Evolutionary conservation across 2,888 invertebrate genomes (phyloP).

Genomic region (Chironomus tentans): DNA sequence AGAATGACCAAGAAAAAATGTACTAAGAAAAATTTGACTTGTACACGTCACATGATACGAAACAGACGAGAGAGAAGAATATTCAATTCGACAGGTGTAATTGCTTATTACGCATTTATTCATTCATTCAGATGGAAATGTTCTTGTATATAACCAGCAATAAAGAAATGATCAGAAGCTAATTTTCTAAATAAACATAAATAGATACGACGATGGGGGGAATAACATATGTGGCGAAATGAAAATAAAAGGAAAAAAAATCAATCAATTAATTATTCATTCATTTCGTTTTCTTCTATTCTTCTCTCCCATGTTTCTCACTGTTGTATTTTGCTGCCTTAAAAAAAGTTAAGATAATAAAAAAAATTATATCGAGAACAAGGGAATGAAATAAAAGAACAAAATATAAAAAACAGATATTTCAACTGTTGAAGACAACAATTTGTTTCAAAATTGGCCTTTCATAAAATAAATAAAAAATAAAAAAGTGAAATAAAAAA

Average conservation of each 20-base stretch:
- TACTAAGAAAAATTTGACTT: background rate
- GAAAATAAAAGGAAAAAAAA: slow-evolving; percentile 1
- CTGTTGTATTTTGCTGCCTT: background rate
- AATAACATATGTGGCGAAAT: background rate
- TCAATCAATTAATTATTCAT: slow-evolving; percentile 26
- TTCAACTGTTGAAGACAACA: background rate
- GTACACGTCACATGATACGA: background rate
- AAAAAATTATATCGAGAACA: background rate
- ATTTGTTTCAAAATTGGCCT: slow-evolving; percentile 5
- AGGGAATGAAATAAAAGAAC: background rate
- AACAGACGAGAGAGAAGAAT: background rate
- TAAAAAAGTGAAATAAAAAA: background rate
- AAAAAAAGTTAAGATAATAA: background rate
- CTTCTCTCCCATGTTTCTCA: background rate
- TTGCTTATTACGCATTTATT: slow-evolving; percentile 8
- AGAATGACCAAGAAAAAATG: background rate
- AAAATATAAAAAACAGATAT: too few species aligned
- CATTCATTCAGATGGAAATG: slow-evolving; percentile 2
- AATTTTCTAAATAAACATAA: slow-evolving; percentile 3
- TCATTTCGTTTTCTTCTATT: background rate
- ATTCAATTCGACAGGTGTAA: slow-evolving; percentile 22
- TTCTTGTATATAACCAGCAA: background rate
- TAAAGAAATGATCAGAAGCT: slow-evolving; percentile 19
- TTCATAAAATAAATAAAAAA: background rate
- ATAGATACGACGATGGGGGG: background rate